These are phyloP conservation scores for Dolomedes plantarius DNA, from an alignment of 2,888 invertebrate species.

Conservation along the genomic window DNA sequence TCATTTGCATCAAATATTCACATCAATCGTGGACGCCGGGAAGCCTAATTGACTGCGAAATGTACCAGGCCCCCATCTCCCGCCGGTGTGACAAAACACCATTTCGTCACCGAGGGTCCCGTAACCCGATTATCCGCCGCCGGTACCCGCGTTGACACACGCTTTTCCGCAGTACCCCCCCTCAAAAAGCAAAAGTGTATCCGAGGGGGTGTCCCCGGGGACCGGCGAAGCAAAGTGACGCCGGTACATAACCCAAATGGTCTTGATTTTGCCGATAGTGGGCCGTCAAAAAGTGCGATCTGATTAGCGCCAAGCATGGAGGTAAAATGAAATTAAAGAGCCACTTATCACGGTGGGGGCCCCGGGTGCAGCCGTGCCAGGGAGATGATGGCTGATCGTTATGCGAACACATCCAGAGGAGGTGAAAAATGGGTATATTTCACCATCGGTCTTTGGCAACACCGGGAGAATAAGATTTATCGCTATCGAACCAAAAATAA, in stretches of 20 bases:
- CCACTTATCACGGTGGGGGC: slow-evolving; percentile 50
- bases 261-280: slow-evolving; percentile 8
- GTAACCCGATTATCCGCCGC: slow-evolving; percentile 19
- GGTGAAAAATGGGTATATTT: not conserved
- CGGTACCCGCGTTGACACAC: slow-evolving; percentile 56
- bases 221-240: not conserved
- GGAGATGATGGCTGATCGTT: slow-evolving; percentile 2
- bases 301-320: slow-evolving; percentile 28
- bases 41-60: slow-evolving; percentile 43
- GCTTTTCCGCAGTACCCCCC: slow-evolving; percentile 50
- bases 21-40: not conserved
- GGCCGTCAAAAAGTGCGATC: slow-evolving; percentile 54
- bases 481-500: no score
- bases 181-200: slow-evolving; percentile 25
- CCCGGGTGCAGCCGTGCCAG: slow-evolving; percentile 2
- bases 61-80: not conserved
- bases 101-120: slow-evolving; percentile 29
- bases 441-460: no score
- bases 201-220: not conserved
- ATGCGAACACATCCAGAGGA: not conserved
- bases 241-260: not conserved
- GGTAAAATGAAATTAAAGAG: slow-evolving; percentile 59
- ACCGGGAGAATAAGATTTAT: no score
- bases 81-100: slow-evolving; percentile 32
- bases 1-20: slow-evolving; percentile 48